Base-by-base conservation (phyloP, 1,140 invertebrate genomes). In the Hestina assimilis region DNA sequence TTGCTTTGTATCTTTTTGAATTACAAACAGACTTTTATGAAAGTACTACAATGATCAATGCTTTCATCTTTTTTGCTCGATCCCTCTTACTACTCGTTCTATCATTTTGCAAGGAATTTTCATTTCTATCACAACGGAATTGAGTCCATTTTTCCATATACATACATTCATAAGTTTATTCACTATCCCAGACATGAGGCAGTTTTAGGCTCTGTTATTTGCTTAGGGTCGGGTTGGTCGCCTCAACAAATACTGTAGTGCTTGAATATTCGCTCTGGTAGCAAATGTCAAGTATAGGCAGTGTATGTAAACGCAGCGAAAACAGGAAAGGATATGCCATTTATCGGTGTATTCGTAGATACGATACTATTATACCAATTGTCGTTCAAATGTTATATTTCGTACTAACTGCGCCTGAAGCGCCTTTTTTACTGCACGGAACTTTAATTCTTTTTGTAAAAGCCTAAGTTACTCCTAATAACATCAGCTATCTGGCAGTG, bases 131-230 rank as follows among this genome's bases (percentile, higher is more conserved):
- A 9, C 3, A 24, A 11, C 2, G 7, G n/a, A 5, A 11, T 46
- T 9, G 11, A 50, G 48, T 52, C 12, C 41, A 38, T 14, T 52
- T 43, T 42, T 5, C 21, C 20, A 43, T 43, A 51, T 20, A n/a
- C 9, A 11, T 4, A 5, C 21, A 35, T 47, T 17, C 23, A 23
- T 47, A 48, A 47, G 52, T 55, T 53, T 51, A 55, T 54, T 24
- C 35, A 41, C 14, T 40, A 53, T 42, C 40, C 45, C 15, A 47
- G 47, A 51, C 28, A 58, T 58, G 40, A 58, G 46, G 47, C 55
- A 58, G 55, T 58, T 58, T 58, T 58, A 53, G 23, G 35, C 41
- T 38, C 17, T 57, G 54, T 53, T 66, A 59, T 66, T 66, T 66
- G 56, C 59, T 66, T 59, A 63, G 59, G 64, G 48, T 53, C 48